Evolutionary conservation across 2,888 invertebrate genomes (phyloP).

Genomic region (Conchocele bisecta): DNA sequence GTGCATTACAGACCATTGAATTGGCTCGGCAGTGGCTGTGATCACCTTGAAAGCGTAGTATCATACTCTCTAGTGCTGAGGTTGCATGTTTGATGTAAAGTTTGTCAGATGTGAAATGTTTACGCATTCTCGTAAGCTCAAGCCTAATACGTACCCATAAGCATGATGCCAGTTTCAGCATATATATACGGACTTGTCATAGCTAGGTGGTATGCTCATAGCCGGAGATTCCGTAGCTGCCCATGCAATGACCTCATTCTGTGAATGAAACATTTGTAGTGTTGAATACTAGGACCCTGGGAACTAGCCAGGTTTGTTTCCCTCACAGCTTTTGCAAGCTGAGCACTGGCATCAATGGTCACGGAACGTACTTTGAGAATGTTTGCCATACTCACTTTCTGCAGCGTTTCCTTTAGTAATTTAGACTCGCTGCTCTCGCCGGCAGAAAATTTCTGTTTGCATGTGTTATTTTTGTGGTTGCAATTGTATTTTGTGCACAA

Average conservation of each 20-base stretch:
- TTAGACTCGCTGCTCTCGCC: slow-evolving; percentile 1
- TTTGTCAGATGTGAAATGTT: neutral
- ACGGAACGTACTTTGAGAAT: slow-evolving; percentile 16
- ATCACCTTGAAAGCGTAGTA: slow-evolving; percentile 2
- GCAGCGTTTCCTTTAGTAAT: neutral
- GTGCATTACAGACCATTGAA: slow-evolving; percentile 15
- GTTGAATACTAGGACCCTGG: neutral
- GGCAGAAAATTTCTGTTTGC: slow-evolving; percentile 9
- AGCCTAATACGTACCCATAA: neutral
- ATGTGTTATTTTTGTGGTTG: slow-evolving; percentile 5
- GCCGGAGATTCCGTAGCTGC: neutral
- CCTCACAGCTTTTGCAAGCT: slow-evolving; percentile 5
- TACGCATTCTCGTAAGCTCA: slow-evolving; percentile 2
- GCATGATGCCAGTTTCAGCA: slow-evolving; percentile 1
- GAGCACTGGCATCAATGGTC: slow-evolving; percentile 14
- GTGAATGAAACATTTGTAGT: slow-evolving; percentile 20
- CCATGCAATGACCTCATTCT: slow-evolving; percentile 11
- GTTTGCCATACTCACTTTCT: neutral
- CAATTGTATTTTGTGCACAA: slow-evolving; percentile 8
- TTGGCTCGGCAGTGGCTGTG: neutral
- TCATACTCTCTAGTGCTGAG: neutral
- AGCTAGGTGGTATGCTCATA: neutral
- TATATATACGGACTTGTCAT: neutral
- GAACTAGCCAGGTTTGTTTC: neutral
- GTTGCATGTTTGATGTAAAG: neutral